Base-by-base conservation (phyloP, 2,113 vertebrate genomes). In the Notechis scutatus region DNA sequence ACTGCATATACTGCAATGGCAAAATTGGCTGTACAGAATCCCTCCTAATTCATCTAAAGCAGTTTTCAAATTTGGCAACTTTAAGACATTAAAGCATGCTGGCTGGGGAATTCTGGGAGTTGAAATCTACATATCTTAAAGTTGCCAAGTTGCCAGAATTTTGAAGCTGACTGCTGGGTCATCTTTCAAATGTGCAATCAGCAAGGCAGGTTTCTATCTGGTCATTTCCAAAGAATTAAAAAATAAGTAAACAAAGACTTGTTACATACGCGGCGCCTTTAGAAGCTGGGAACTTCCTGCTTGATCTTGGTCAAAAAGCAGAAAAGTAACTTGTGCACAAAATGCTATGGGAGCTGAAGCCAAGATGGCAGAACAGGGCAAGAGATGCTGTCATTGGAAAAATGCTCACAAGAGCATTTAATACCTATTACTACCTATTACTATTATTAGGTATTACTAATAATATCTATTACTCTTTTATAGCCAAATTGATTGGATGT, bases 221-320 rank as follows among this genome's bases (percentile, higher is more conserved):
- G 11, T n/a, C 14, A 34, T 74, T 74, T 74, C 64, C n/a, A 74
- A 74, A 74, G 15, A 81, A 39, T 81, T 81, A 3, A 42, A 42
- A 81, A 42, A 50, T 50, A 50, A 42, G 21, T 42, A 39, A 81
- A 81, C 21, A 1, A 81, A 42, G 34, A 42, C 18, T 20, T 42
- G 34, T 81, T 34, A 81, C 1, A 0, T 81, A 42, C 47, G 1
- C 1, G 8, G 47, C 0, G 0, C 18, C 74, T 81, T 81, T 81
- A 81, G 74, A 18, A 81, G 74, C 18, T 81, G 34, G 34, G n/a
- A 42, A 42, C 34, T 39, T 21, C 18, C 74, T 81, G 18, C 18
- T 81, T 42, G 7, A 81, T 42, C 34, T 42, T 42, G 21, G 18
- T 42, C 39, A 81, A 81, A 81, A 42, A 21, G 18, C 74, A 81